phyloP scores from a whole-genome alignment of 2,113 vertebrate species.

The Microcebus griseorufus region DNA sequence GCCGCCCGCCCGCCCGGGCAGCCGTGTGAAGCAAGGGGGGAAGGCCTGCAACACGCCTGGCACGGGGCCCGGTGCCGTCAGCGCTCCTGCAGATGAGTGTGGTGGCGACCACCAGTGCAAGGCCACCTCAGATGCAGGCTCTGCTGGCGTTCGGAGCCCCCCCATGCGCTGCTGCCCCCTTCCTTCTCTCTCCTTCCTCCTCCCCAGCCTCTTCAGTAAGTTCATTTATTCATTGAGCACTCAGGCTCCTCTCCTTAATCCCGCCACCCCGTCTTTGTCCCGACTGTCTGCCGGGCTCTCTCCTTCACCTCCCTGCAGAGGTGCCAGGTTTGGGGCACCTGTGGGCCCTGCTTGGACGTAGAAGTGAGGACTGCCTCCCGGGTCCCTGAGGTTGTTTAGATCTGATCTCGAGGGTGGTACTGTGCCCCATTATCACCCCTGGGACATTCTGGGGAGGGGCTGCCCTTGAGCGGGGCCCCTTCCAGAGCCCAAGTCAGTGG shows the following conservation, averaged over 20 bases:
- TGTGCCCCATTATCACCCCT: not conserved
- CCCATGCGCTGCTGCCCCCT: not conserved
- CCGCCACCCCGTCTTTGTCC: not conserved
- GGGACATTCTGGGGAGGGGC: not conserved
- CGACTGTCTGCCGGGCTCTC: not conserved
- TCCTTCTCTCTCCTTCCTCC: not conserved
- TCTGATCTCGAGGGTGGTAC: not conserved
- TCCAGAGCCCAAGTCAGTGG: not conserved
- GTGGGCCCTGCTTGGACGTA: not conserved
- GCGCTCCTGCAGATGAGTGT: not conserved
- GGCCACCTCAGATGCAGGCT: no score
- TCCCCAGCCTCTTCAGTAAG: not conserved
- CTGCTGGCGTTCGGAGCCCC: not conserved
- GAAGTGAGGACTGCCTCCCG: not conserved
- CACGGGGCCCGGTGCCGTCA: not conserved
- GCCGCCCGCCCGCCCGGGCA: not conserved
- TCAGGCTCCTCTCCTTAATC: not conserved
- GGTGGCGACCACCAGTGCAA: not conserved
- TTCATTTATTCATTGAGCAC: not conserved
- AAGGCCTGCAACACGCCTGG: not conserved
- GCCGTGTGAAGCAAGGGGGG: not conserved
- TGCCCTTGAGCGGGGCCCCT: not conserved
- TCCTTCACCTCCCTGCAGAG: not conserved
- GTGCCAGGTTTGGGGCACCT: not conserved
- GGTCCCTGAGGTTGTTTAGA: not conserved